A percentile compares a stretch with the other conserved stretches of the same genome.
Conservation (phyloP, 2,797 vertebrate species). For the Pangasius sanitwongsei region DNA sequence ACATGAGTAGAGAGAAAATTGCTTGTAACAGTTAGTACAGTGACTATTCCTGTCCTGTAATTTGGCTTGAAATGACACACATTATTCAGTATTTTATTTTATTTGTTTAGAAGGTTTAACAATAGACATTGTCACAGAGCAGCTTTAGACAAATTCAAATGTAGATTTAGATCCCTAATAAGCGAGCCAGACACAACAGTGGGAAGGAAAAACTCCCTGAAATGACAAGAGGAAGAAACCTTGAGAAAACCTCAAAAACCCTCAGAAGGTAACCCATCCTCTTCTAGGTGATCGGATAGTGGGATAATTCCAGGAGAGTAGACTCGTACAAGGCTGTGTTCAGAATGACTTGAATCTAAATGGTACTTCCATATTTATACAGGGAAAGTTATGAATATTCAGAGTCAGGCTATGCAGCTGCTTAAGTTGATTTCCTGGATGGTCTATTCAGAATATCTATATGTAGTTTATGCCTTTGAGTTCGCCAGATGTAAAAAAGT, state of each 20-base stretch:
- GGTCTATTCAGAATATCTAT: not conserved
- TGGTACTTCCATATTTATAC: not conserved
- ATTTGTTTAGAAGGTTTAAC: not conserved
- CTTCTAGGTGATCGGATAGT: not conserved
- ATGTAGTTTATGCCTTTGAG: not conserved
- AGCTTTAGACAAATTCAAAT: not conserved
- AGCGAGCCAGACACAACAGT: not conserved
- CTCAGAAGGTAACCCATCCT: not conserved
- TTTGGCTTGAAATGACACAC: conserved; percentile 1
- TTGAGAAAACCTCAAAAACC: not conserved
- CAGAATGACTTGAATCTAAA: not conserved
- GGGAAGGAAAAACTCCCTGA: not conserved
- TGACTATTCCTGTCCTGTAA: not conserved
- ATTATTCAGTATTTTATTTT: not conserved
- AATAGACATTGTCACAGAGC: not conserved
- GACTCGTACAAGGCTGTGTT: not conserved
- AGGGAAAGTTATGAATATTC: not conserved
- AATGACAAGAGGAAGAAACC: not conserved
- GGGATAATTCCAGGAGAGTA: not conserved
- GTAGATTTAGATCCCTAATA: not conserved
- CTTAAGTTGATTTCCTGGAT: not conserved
- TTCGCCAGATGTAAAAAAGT: not conserved
- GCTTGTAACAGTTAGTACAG: not conserved
- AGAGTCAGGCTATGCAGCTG: not conserved
- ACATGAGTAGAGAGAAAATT: not conserved